These are phyloP conservation scores for Periophthalmus modestus DNA, from an alignment of 2,113 vertebrate species.

Conservation along the genomic window DNA sequence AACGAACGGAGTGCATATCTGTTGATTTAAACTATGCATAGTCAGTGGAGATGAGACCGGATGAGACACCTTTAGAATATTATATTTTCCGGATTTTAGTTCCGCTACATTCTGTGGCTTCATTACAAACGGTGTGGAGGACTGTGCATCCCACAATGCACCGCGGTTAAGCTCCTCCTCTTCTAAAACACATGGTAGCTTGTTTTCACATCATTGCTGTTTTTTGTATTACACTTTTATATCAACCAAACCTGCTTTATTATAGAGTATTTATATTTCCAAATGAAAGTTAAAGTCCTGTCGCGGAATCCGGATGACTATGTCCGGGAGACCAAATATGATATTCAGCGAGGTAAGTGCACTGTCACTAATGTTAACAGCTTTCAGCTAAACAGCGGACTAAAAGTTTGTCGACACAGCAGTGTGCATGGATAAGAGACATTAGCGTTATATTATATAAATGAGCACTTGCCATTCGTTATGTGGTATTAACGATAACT, in stretches of 20 bases:
- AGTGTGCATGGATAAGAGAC: neutral
- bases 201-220: neutral
- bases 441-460: neutral
- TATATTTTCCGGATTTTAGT: neutral
- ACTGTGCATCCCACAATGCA: constrained; percentile 65
- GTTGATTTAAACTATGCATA: neutral
- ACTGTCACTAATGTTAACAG: neutral
- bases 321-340: constrained; percentile 89
- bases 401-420: neutral
- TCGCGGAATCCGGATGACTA: constrained; percentile 92
- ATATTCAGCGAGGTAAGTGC: constrained; percentile 89
- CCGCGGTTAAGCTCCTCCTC: neutral
- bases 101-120: neutral
- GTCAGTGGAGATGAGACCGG: neutral
- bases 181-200: constrained; percentile 49
- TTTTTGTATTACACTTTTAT: neutral
- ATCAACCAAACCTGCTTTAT: neutral
- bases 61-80: neutral
- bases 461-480: too few species aligned
- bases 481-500: neutral
- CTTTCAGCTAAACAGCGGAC: neutral
- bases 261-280: neutral
- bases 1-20: neutral
- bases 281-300: constrained; percentile 92
- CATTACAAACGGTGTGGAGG: constrained; percentile 12